These are phyloP conservation scores for Siniperca obscura DNA, from an alignment of 2,797 vertebrate species.

Conservation along the genomic window DNA sequence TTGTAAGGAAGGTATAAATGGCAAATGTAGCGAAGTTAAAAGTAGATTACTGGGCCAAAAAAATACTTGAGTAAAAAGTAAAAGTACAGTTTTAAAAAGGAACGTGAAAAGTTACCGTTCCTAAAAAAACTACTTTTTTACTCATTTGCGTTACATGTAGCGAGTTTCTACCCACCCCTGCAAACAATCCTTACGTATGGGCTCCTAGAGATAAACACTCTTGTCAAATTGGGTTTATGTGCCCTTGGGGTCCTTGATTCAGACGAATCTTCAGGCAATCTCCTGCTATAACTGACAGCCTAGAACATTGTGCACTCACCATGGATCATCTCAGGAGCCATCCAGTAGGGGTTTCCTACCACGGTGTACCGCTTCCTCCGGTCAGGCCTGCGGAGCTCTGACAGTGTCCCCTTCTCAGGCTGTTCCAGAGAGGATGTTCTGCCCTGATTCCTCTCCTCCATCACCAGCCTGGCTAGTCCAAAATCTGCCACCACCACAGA, in stretches of 20 bases:
- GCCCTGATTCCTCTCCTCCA: constrained; percentile 87
- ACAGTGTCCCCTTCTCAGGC: constrained; percentile 77
- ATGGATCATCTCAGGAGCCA: constrained; percentile 98
- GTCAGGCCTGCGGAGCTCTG: constrained; percentile 89
- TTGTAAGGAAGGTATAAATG: too few relatives aligned
- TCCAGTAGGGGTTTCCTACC: constrained; percentile 99
- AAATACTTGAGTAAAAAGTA: too few relatives aligned
- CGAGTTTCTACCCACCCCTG: too few relatives aligned
- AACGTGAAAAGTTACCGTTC: too few relatives aligned
- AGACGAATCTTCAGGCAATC: not conserved
- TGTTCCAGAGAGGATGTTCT: constrained; percentile 60
- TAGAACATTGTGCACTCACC: constrained; percentile 81
- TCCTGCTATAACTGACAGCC: not conserved
- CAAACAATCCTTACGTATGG: not conserved
- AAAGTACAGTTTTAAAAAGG: too few relatives aligned
- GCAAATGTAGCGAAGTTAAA: too few relatives aligned
- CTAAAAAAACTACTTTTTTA: too few relatives aligned
- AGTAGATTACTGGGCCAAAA: too few relatives aligned
- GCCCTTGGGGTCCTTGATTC: not conserved
- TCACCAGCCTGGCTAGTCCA: constrained; percentile 92
- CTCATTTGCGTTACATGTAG: too few relatives aligned
- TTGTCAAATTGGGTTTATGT: not conserved
- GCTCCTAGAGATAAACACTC: not conserved
- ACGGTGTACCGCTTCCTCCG: constrained; percentile 96
- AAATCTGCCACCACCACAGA: constrained; percentile 97